Percentiles rank a stretch among this genome's conserved stretches.
Evolutionary conservation across 2,113 vertebrate genomes (phyloP).

Genomic region (Laticauda colubrina): DNA sequence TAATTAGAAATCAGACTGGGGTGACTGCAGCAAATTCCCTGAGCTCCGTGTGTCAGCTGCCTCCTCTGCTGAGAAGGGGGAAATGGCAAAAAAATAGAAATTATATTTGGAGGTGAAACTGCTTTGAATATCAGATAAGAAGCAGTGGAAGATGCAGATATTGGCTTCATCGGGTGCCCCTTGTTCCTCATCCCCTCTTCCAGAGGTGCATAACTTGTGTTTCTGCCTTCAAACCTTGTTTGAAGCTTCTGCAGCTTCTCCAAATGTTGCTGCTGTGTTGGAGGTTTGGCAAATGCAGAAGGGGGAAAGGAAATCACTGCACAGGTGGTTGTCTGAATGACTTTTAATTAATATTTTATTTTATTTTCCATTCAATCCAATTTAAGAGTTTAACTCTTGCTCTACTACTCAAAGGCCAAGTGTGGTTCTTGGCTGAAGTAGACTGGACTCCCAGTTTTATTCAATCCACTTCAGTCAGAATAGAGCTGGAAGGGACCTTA

Average conservation of each 20-base stretch:
- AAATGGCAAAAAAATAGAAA: slow-evolving; percentile 8
- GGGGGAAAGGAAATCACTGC: background rate
- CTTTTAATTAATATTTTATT: background rate
- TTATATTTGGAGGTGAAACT: background rate
- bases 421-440: background rate
- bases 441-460: background rate
- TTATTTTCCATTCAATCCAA: background rate
- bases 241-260: background rate
- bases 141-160: rapidly evolving
- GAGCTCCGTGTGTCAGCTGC: background rate
- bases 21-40: slow-evolving; percentile 50
- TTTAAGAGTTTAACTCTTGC: background rate
- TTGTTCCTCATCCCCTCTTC: background rate
- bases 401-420: background rate
- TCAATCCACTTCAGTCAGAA: background rate
- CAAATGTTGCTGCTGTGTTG: background rate
- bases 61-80: slow-evolving; percentile 4
- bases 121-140: background rate
- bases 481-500: too few species aligned
- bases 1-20: slow-evolving; percentile 62
- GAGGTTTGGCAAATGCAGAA: background rate
- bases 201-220: background rate
- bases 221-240: background rate
- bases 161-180: background rate
- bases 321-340: background rate